Base-by-base conservation (phyloP, 2,797 vertebrate species). In the Gymnocypris eckloni region DNA sequence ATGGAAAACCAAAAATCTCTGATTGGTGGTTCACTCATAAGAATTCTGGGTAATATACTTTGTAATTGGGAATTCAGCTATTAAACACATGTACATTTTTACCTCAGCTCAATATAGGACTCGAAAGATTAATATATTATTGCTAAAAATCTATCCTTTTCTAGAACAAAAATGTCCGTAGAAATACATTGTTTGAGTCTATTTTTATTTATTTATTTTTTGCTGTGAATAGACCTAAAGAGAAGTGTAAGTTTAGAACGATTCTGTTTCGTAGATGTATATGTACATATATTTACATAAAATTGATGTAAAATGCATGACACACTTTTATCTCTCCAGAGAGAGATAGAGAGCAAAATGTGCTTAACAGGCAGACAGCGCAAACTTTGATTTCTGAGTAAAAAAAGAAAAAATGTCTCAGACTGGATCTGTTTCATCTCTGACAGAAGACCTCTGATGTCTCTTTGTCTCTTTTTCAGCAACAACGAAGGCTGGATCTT, bases 401-500 rank as follows among this genome's bases (percentile, higher is more conserved):
- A 78, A 64, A 41, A 71, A 45, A 48, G 2, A 18, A 39, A 67
- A 71, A 52, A 41, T 45, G 16, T 43, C 22, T 84, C 16, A n/a
- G 43, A n/a, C 56, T 45, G 33, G 41, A 50, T 76, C 43, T 28
- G 59, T 71, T 85, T 59, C 45, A 78, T 83, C 50, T 66, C 22
- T 45, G 54, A 43, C 92, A 94, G 88, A 92, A 78, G n/a, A 84
- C 25, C n/a, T 52, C 75, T 85, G 39, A 71, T 54, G 66, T 66
- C 39, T 84, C 66, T 89, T 16, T 86, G 54, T 12, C 87, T 85
- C 18, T 61, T 93, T 95, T 95, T 50, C 94, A 99, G 98, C 98
- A 99, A 97, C 97, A 99, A 91, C 95, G 98, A 45, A 96, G 92
- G 76, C 96, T 99, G 79, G 98, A 99, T 92, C 97, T 99, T 87